Base-by-base conservation (phyloP, 2,113 vertebrate species). In the Ctenodactylus gundi region DNA sequence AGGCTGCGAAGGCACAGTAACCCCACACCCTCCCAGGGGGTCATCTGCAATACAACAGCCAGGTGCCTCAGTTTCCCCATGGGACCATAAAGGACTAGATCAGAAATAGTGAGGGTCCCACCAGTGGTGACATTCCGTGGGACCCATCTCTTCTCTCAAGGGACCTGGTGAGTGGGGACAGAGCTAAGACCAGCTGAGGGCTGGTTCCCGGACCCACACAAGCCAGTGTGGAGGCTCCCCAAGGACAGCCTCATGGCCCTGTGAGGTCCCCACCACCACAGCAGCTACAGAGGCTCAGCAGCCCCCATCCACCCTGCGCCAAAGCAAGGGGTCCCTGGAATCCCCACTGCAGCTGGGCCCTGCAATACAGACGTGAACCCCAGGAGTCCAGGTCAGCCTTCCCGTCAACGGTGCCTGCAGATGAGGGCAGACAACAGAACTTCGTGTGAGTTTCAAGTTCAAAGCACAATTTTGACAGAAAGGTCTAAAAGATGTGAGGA, bases 381-480 rank as follows among this genome's bases (percentile, higher is more conserved):
- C 87, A 18, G 1, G 4, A 4, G 25, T 57, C 49, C 85, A 67
- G 68, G 65, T 62, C 68, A 39, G 36, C 27, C 76, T 12, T 41
- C 25, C 75, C 21, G n/a, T 68, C 57, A 25, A 84, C 11, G 1
- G 15, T 13, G 9, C 57, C 36, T 0, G 0, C 81, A 94, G 81
- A 84, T 36, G 27, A 7, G 62, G 75, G 39, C 85, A n/a, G n/a
- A 72, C 5, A 0, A 34, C 31, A 31, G 85, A 44, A 88, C 11
- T 67, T 51, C 76, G 3, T 27, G 4, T 3, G 0, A 23, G 68
- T 86, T 86, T 94, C 87, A 89, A 75, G 76, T 95, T 95, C 93
- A 95, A 97, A 96, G 95, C 6, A 60, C 64, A 70, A 80, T 72
- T 68, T 49, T 20, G 46, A 76, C 27, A 41, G n/a, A 60, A 58